A percentile compares a stretch with the other conserved stretches of the same genome.
phyloP scores from a whole-genome alignment of 2,797 vertebrate genomes.

The Aselliscus stoliczkanus region DNA sequence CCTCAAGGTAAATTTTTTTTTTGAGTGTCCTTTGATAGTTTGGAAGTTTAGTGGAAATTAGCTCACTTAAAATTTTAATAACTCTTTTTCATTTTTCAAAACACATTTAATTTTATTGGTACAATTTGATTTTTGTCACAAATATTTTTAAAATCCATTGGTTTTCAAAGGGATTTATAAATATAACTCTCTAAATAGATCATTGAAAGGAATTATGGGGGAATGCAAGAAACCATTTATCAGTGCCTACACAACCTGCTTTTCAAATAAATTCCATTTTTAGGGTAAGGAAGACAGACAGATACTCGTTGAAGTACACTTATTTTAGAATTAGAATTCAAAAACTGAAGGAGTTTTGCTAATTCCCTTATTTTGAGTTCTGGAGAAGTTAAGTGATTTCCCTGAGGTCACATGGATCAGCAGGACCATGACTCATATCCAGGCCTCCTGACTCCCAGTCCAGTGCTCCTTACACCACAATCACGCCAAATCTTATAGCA shows the following conservation, averaged over 20 bases:
- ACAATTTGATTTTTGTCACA: conserved; percentile 4
- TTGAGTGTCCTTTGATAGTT: not conserved
- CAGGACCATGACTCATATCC: not conserved
- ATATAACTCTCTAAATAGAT: not conserved
- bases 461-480: not conserved
- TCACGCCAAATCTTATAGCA: not conserved
- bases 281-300: not conserved
- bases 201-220: not conserved
- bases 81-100: conserved; percentile 17
- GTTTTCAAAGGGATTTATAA: not conserved
- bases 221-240: not conserved
- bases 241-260: not conserved
- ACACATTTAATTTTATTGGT: not conserved
- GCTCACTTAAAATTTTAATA: not conserved
- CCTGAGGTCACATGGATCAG: not conserved
- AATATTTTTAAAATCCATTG: not conserved
- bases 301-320: not conserved
- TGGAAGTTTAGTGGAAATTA: not conserved
- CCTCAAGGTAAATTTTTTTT: not conserved
- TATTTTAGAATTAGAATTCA: conserved; percentile 21
- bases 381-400: conserved; percentile 4
- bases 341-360: not conserved
- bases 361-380: not conserved
- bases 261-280: conserved; percentile 39
- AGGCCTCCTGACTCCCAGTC: not conserved